Conservation (phyloP, 2,888 invertebrate genomes). For the Tiliacea aurago region DNA sequence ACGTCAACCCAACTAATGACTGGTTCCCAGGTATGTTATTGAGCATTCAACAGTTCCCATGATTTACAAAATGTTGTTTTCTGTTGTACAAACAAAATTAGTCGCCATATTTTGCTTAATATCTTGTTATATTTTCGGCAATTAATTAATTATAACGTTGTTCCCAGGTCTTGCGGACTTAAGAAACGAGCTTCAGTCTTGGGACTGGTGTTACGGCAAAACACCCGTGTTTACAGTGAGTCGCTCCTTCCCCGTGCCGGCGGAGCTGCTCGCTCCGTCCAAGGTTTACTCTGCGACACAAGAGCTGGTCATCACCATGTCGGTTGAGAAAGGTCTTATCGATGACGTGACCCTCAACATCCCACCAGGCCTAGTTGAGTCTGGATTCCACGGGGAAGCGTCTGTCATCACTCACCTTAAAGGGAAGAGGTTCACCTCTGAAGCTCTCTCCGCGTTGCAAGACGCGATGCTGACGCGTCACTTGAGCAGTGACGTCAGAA, state of each 20-base stretch:
- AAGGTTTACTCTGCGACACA: conserved; percentile 83
- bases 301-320: conserved; percentile 91
- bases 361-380: conserved; percentile 91
- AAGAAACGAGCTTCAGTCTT: conserved; percentile 92
- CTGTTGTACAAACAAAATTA: background rate
- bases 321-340: conserved; percentile 92
- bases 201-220: conserved; percentile 97
- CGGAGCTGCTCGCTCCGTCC: conserved; percentile 85
- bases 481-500: conserved; percentile 74
- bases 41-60: background rate
- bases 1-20: conserved; percentile 95
- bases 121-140: background rate
- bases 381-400: conserved; percentile 92
- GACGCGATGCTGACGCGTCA: conserved; percentile 87
- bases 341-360: conserved; percentile 92
- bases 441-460: conserved; percentile 91
- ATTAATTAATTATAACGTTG: conserved; percentile 11
- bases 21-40: conserved; percentile 94
- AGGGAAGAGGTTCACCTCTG: conserved; percentile 92
- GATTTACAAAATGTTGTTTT: background rate
- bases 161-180: conserved; percentile 93
- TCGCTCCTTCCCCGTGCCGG: conserved; percentile 91
- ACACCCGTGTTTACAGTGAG: conserved; percentile 96
- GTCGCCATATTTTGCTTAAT: background rate
- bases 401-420: conserved; percentile 92